Base-by-base conservation (phyloP, 2,113 vertebrate species). In the Thymallus thymallus region DNA sequence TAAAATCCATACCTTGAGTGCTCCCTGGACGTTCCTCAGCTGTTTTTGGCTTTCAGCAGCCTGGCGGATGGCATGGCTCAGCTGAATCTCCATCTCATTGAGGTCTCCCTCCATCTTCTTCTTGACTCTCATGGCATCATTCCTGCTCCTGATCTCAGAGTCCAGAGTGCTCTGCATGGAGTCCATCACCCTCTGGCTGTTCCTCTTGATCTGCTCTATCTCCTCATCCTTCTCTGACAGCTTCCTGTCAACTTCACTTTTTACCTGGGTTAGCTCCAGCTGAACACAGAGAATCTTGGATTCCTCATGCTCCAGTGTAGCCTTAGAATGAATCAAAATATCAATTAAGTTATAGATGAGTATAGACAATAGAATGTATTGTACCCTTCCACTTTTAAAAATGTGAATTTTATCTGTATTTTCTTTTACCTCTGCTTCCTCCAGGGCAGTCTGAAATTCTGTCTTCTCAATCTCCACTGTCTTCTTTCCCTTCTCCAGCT, bases 101-200 rank as follows among this genome's bases (percentile, higher is more conserved):
- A 91, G 87, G 70, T 92, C 89, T 77, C 90, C 90, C 78, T 93
- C 91, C 90, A 91, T 93, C 83, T 93, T 91, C 86, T 92, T 92
- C 82, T 93, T 92, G 67, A 91, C 64, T 74, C 91, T 90, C 69
- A 92, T 72, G 56, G 90, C 90, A 60, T 92, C 91, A 10, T 92
- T 92, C 63, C 91, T 86, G 88, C 90, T 91, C 79, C 91, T 88
- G 76, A 91, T 23, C 76, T 93, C 92, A 61, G 90, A 23, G 60
- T 93, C 92, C 74, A 93, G 75, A 46, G 80, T 86, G 76, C 58
- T 92, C 86, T 93, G 91, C 86, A 93, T 91, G 69, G 91, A 64
- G 6, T 93, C 91, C 1, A 90, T 86, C 68, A 90, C 84, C 48
- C 92, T 88, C 83, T 91, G 92, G 73, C 90, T 91, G 87, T 93